A percentile compares a stretch with the other conserved stretches of the same genome.
Evolutionary conservation across 2,113 vertebrate species (phyloP).

Genomic region (Campylomormyrus tamandua): DNA sequence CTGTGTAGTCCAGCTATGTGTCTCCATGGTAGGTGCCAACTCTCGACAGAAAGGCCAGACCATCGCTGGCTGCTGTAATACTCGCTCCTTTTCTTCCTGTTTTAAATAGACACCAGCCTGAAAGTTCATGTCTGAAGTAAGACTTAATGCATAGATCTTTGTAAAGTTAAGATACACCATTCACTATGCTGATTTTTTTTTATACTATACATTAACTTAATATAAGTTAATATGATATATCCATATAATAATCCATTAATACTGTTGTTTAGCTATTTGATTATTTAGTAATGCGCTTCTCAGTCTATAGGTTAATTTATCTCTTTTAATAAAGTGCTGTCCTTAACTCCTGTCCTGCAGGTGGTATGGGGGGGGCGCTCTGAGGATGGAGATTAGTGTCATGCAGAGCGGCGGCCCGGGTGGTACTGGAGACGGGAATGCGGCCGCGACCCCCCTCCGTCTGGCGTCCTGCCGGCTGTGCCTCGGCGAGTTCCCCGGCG

Average conservation of each 20-base stretch:
- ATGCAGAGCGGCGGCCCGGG: background rate
- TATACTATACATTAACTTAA: background rate
- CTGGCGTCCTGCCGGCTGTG: slow-evolving; percentile 84
- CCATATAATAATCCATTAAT: background rate
- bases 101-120: background rate
- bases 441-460: background rate
- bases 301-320: background rate
- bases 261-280: background rate
- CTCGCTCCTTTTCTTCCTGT: background rate
- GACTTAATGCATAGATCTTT: background rate
- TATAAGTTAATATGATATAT: background rate
- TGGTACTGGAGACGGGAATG: background rate
- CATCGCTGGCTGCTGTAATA: background rate
- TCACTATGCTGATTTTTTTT: background rate
- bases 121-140: background rate
- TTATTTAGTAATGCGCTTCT: background rate
- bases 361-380: background rate
- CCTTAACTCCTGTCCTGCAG: background rate
- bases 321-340: background rate
- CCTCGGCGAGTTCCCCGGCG: slow-evolving; percentile 69
- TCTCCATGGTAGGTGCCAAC: background rate
- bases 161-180: background rate
- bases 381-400: background rate
- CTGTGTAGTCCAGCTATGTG: background rate
- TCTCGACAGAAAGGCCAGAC: background rate